These are phyloP conservation scores for Furcifer pardalis DNA, from an alignment of 2,797 vertebrate species.

Conservation along the genomic window DNA sequence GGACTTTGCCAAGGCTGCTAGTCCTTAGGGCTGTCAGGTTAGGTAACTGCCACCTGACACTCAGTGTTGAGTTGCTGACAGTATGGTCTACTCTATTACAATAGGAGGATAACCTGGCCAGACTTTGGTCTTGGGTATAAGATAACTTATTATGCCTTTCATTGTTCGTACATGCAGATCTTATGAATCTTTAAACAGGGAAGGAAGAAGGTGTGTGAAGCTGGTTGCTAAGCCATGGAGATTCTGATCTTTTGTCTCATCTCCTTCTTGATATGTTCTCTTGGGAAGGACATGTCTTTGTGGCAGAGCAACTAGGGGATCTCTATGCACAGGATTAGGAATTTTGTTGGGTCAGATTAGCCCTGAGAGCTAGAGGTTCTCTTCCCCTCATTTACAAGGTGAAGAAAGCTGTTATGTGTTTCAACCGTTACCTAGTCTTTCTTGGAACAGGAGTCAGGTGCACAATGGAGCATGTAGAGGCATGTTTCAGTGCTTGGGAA, in stretches of 20 bases:
- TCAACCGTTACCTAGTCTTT: not conserved
- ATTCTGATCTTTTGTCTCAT: not conserved
- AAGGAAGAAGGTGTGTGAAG: not conserved
- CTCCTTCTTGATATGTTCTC: not conserved
- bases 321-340: not conserved
- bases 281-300: not conserved
- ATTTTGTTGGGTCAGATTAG: not conserved
- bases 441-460: not conserved
- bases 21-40: too few relatives aligned
- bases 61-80: too few relatives aligned
- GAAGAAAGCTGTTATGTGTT: not conserved
- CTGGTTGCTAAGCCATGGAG: not conserved
- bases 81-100: too few relatives aligned
- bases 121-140: not conserved
- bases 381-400: not conserved
- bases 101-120: too few relatives aligned
- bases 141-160: not conserved
- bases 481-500: not conserved
- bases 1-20: too few relatives aligned
- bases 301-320: not conserved
- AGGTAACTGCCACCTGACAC: too few relatives aligned
- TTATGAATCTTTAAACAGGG: too few relatives aligned
- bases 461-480: not conserved
- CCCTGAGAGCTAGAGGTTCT: not conserved
- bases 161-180: not conserved